phyloP scores from a whole-genome alignment of 2,797 vertebrate genomes.

The Pterois miles region DNA sequence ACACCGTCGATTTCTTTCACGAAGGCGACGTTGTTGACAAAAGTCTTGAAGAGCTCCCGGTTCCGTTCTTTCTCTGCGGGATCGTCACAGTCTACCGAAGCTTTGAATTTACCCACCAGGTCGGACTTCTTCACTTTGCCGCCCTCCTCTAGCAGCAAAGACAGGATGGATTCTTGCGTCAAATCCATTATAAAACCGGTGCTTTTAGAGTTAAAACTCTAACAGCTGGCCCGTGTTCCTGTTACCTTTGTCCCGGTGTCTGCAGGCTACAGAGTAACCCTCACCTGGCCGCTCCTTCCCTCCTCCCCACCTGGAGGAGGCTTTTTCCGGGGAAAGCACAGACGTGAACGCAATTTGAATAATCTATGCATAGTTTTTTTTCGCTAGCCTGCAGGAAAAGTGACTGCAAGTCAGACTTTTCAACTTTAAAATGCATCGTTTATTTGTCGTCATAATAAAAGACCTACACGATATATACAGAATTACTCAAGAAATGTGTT shows the following conservation, averaged over 20 bases:
- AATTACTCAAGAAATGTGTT: not conserved
- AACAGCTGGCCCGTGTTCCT: not conserved
- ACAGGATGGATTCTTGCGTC: conserved; percentile 84
- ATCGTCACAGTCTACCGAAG: conserved; percentile 79
- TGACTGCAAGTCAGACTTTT: not conserved
- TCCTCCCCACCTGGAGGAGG: conserved; percentile 57
- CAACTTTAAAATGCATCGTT: not conserved
- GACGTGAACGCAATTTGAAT: conserved; percentile 73
- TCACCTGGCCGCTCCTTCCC: conserved; percentile 48
- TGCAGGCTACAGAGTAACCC: not conserved
- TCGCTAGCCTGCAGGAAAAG: not conserved
- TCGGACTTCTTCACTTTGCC: conserved; percentile 85
- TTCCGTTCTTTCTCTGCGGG: conserved; percentile 79
- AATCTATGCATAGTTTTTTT: conserved; percentile 50
- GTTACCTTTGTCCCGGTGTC: conserved; percentile 17
- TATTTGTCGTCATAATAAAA: not conserved
- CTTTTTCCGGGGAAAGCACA: conserved; percentile 67
- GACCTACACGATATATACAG: no score
- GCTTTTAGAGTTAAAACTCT: rapidly evolving
- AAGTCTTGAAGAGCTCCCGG: conserved; percentile 86
- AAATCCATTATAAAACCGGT: conserved; percentile 68
- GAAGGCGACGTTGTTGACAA: conserved; percentile 87
- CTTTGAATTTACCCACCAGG: conserved; percentile 83
- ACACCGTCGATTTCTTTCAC: conserved; percentile 86
- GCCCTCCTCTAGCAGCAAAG: conserved; percentile 80